These are phyloP conservation scores for Ptilodon capucinus DNA, from an alignment of 2,888 invertebrate species.

Conservation along the genomic window DNA sequence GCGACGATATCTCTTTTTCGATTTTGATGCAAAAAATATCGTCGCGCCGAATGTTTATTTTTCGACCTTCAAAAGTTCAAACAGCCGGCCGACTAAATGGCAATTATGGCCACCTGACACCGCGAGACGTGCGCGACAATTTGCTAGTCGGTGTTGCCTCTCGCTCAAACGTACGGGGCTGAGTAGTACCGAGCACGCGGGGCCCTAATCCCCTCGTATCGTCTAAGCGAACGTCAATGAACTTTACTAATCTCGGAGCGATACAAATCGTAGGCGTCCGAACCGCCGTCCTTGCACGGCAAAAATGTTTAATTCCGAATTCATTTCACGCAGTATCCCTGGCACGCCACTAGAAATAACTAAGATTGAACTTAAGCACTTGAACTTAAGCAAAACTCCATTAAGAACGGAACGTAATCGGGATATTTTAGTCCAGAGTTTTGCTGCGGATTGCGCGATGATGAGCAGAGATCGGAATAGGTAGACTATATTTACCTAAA, in stretches of 20 bases:
- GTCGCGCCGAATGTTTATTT: conserved; percentile 53
- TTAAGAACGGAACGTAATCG: conserved; percentile 49
- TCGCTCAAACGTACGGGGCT: conserved; percentile 35
- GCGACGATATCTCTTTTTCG: conserved; percentile 15
- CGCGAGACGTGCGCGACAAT: conserved; percentile 66
- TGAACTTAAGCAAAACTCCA: conserved; percentile 47
- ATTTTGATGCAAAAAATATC: conserved; percentile 10
- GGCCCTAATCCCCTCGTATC: conserved; percentile 52
- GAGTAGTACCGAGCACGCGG: conserved; percentile 35
- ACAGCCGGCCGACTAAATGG: conserved; percentile 60
- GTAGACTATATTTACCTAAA: no score
- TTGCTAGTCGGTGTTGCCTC: conserved; percentile 50
- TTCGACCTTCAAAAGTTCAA: conserved; percentile 79
- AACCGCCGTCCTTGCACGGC: conserved; percentile 42
- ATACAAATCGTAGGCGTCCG: conserved; percentile 56
- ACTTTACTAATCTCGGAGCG: conserved; percentile 66
- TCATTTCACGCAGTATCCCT: conserved; percentile 47
- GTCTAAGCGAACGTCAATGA: conserved; percentile 75
- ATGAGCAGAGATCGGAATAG: no score
- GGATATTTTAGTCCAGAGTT: conserved; percentile 31
- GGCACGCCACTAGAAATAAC: conserved; percentile 47
- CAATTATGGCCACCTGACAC: conserved; percentile 76
- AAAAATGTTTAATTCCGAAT: conserved; percentile 55
- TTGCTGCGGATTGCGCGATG: no score
- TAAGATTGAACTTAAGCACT: conserved; percentile 51